Evolutionary conservation across 2,888 invertebrate species (phyloP).

Genomic region (Trisateles emortualis): DNA sequence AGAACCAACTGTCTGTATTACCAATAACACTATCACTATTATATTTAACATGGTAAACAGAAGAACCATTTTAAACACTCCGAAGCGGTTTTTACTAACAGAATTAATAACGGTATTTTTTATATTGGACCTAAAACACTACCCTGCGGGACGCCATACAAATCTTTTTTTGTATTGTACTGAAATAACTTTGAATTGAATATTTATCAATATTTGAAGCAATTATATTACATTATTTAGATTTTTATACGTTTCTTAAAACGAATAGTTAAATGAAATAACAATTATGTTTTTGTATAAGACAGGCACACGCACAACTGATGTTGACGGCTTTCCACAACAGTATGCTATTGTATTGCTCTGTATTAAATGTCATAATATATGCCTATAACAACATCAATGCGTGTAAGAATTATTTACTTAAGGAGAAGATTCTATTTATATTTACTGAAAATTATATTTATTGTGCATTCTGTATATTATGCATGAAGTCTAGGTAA

Average conservation of each 20-base stretch:
- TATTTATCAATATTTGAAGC: too few relatives aligned
- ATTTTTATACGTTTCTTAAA: too few relatives aligned
- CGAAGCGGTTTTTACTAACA: conserved; percentile 19
- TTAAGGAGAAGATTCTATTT: conserved; percentile 36
- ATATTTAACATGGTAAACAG: conserved; percentile 26
- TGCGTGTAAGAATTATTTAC: conserved; percentile 28
- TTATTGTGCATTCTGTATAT: too few relatives aligned
- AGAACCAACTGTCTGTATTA: conserved; percentile 50
- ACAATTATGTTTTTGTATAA: too few relatives aligned
- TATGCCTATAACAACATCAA: conserved; percentile 47
- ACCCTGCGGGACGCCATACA: not conserved
- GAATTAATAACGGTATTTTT: not conserved
- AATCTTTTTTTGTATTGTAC: too few relatives aligned
- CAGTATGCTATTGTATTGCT: conserved; percentile 43
- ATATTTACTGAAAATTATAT: too few relatives aligned
- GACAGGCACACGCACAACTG: conserved; percentile 47
- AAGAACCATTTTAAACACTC: conserved; percentile 18
- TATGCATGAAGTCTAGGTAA: too few relatives aligned
- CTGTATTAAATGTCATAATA: conserved; percentile 63
- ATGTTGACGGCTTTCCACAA: conserved; percentile 17
- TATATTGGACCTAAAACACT: conserved; percentile 1
- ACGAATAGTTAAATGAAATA: too few relatives aligned
- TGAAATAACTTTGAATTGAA: too few relatives aligned
- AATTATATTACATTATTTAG: too few relatives aligned
- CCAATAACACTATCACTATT: conserved; percentile 46